Conservation (phyloP, 2,888 invertebrate species). For the Leptopilina myrica region DNA sequence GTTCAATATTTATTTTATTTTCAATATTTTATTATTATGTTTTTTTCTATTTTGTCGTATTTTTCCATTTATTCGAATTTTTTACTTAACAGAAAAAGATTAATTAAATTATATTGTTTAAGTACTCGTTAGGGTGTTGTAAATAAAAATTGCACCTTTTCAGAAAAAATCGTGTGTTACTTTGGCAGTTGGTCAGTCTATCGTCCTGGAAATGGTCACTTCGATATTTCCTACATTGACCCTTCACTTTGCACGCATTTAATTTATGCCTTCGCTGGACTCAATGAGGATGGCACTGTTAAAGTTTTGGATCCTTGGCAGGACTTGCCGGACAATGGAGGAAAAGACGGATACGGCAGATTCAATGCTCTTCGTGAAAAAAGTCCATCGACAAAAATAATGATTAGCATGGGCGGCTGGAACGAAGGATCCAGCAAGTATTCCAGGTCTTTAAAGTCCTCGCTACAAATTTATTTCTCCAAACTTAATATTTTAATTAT, state of each 20-base stretch:
- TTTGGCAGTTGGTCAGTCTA: constrained; percentile 88
- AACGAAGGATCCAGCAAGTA: constrained; percentile 82
- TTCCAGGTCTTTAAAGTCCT: constrained; percentile 74
- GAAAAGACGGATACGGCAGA: constrained; percentile 76
- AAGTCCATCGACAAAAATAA: constrained; percentile 79
- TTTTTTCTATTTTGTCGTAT: not conserved
- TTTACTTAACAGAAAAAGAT: not conserved
- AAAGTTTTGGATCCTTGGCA: constrained; percentile 80
- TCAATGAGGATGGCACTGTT: constrained; percentile 78
- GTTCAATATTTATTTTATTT: not conserved
- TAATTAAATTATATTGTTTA: not conserved
- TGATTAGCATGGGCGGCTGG: constrained; percentile 84
- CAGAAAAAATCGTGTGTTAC: constrained; percentile 85
- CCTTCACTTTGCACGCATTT: constrained; percentile 85
- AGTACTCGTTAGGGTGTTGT: not conserved
- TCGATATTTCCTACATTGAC: constrained; percentile 82
- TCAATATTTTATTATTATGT: not conserved
- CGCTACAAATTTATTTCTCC: not conserved
- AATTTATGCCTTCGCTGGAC: constrained; percentile 85
- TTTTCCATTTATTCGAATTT: not conserved
- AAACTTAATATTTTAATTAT: too few species aligned
- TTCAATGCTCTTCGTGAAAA: constrained; percentile 79
- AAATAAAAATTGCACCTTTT: not conserved
- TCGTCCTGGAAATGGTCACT: constrained; percentile 82
- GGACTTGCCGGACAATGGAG: constrained; percentile 79